phyloP scores from a whole-genome alignment of 2,888 invertebrate genomes.

The Minunthozetes semirufus region DNA sequence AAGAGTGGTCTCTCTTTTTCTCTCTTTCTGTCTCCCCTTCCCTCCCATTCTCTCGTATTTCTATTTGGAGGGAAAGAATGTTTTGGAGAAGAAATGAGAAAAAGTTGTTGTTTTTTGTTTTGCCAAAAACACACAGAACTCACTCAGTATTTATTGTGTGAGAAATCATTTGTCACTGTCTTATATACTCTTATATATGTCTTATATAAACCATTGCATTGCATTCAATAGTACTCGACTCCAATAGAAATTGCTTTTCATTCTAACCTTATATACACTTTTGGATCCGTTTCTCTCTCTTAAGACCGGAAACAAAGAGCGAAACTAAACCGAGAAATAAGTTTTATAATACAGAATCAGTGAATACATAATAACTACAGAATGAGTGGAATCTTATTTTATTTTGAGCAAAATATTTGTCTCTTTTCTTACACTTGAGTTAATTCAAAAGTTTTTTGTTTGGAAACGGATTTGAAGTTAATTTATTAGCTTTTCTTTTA shows the following conservation, averaged over 20 bases:
- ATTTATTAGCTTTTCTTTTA: neutral
- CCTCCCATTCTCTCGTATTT: neutral
- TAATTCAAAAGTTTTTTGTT: neutral
- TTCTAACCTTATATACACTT: no score
- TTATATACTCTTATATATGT: neutral
- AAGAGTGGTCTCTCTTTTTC: neutral
- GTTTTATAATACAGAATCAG: no score
- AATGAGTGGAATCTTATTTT: no score
- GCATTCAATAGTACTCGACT: no score
- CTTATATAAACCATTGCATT: neutral
- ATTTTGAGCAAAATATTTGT: no score
- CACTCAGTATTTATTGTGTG: neutral
- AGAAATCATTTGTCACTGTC: slow-evolving; percentile 11
- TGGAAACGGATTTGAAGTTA: neutral
- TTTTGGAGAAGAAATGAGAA: neutral
- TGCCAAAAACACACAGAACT: neutral
- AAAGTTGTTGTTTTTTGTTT: neutral
- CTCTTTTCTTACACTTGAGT: no score
- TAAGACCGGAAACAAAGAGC: no score
- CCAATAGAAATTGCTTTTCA: no score
- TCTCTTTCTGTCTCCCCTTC: neutral
- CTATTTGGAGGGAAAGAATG: neutral
- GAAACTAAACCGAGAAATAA: no score
- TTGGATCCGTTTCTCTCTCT: no score
- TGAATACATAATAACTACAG: no score